A percentile compares a stretch with the other conserved stretches of the same genome.
Conservation (phyloP, 35 echinoderm and acorn worm species). For the Hemicentrotus pulcherrimus region DNA sequence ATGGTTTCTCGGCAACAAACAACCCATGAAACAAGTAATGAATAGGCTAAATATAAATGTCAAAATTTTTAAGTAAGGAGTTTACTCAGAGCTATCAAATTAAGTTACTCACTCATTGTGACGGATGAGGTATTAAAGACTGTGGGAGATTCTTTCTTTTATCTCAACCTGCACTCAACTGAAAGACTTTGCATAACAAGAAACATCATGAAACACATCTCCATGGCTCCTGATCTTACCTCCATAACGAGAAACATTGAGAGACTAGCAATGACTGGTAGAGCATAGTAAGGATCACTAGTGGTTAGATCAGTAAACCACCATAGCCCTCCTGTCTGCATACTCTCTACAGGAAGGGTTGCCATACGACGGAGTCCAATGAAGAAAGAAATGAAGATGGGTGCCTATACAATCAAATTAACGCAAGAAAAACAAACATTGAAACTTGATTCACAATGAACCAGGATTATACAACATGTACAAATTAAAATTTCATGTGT, state of each 20-base stretch:
- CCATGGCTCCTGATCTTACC: conserved; percentile 31
- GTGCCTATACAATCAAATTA: conserved; percentile 67
- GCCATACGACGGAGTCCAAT: conserved; percentile 91
- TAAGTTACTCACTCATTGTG: too few species aligned
- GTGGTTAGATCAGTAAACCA: conserved; percentile 97
- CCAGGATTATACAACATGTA: not conserved
- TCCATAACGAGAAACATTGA: conserved; percentile 86
- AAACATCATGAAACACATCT: not conserved
- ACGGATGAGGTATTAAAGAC: too few species aligned
- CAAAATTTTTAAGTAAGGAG: too few species aligned
- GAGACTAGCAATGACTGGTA: conserved; percentile 84
- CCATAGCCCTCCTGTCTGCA: conserved; percentile 77
- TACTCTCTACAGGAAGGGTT: conserved; percentile 81
- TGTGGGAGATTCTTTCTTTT: too few species aligned
- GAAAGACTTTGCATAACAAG: not conserved
- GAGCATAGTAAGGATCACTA: conserved; percentile 79
- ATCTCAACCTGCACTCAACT: not conserved
- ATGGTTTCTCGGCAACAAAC: too few species aligned
- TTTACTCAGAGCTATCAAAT: too few species aligned
- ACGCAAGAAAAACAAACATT: not conserved
- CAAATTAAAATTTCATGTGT: not conserved
- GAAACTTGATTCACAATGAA: too few species aligned
- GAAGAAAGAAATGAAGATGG: conserved; percentile 97
- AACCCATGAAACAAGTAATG: too few species aligned
- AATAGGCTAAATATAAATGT: too few species aligned